A percentile compares a stretch with the other conserved stretches of the same genome.
Evolutionary conservation across 2,888 invertebrate genomes (phyloP).

Genomic region (Lymantria monacha): DNA sequence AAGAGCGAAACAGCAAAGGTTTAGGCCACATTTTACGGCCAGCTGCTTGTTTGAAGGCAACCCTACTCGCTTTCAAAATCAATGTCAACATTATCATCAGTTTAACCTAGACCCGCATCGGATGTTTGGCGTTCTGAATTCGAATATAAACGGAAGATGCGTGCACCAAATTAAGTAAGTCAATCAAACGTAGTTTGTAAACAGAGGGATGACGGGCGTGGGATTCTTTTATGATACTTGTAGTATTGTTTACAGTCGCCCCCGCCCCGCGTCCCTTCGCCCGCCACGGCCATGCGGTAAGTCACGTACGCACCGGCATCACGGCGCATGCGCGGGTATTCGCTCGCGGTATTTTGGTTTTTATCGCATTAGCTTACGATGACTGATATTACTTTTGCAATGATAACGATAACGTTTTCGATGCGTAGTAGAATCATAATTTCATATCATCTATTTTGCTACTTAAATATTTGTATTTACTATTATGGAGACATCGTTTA

Average conservation of each 20-base stretch:
- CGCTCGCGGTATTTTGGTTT: slow-evolving; percentile 57
- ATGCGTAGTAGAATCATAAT: neutral
- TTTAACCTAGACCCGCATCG: slow-evolving; percentile 4
- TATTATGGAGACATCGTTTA: no score
- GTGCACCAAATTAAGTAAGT: slow-evolving; percentile 31
- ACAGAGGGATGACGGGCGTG: slow-evolving; percentile 51
- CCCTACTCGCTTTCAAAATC: slow-evolving; percentile 11
- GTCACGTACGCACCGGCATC: slow-evolving; percentile 72
- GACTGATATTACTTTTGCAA: slow-evolving; percentile 86
- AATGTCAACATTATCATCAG: slow-evolving; percentile 20
- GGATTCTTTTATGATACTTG: slow-evolving; percentile 49
- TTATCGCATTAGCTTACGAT: slow-evolving; percentile 55
- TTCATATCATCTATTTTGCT: no score
- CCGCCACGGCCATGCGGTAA: slow-evolving; percentile 61
- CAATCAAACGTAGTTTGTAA: slow-evolving; percentile 50
- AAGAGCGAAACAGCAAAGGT: no score
- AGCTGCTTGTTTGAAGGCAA: no score
- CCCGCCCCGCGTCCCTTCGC: slow-evolving; percentile 22
- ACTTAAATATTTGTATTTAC: no score
- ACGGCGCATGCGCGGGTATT: slow-evolving; percentile 60
- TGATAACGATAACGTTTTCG: slow-evolving; percentile 37
- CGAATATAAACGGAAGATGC: slow-evolving; percentile 2
- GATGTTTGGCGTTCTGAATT: neutral
- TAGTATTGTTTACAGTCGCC: slow-evolving; percentile 53
- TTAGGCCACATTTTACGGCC: slow-evolving; percentile 3